Conservation (phyloP, 2,113 vertebrate genomes). For the Petromus typicus region DNA sequence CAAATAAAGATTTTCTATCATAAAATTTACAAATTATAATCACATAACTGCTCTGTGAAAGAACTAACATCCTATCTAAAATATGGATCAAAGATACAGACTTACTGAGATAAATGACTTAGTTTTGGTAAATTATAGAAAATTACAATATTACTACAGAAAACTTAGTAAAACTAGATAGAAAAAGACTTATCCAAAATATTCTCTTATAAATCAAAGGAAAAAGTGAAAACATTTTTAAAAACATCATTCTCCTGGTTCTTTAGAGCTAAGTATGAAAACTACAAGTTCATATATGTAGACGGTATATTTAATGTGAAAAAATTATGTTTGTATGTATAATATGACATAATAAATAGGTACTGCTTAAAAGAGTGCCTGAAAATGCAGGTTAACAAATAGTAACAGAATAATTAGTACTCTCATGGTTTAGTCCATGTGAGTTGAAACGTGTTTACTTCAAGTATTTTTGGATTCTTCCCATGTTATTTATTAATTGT, state of each 20-base stretch:
- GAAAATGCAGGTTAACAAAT: constrained; percentile 37
- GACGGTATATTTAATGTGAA: background rate
- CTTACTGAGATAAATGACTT: background rate
- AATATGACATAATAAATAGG: constrained; percentile 9
- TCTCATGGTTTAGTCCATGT: background rate
- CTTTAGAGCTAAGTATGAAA: background rate
- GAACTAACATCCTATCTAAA: constrained; percentile 39
- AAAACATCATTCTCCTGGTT: background rate
- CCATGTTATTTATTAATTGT: background rate
- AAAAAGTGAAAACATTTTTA: background rate
- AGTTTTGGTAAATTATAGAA: background rate
- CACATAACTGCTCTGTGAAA: background rate
- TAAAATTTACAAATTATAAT: constrained; percentile 38
- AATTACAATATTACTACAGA: constrained; percentile 33
- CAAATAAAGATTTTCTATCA: constrained; percentile 4
- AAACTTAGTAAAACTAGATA: constrained; percentile 30
- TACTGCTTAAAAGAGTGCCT: background rate
- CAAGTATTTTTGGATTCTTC: constrained; percentile 45
- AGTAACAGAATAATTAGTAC: background rate
- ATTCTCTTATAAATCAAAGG: constrained; percentile 9
- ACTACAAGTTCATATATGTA: constrained; percentile 22
- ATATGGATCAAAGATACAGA: constrained; percentile 14
- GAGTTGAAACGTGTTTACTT: constrained; percentile 28
- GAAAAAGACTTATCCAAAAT: constrained; percentile 16
- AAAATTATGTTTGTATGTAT: background rate